These are phyloP conservation scores for Atta cephalotes DNA, from an alignment of 1,140 invertebrate genomes.

Conservation along the genomic window DNA sequence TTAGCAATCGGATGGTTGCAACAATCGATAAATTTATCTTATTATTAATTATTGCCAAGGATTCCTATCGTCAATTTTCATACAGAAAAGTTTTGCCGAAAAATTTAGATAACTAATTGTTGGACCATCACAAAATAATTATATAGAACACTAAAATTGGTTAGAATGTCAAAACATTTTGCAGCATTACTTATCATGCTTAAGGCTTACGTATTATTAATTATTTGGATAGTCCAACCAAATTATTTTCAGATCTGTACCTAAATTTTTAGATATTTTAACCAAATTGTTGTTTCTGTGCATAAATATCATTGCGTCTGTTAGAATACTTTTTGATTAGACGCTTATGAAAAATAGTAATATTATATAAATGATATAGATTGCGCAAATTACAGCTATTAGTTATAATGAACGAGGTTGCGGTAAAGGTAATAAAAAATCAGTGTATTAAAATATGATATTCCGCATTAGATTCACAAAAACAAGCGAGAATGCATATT, in stretches of 20 bases:
- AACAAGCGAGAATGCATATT: constrained; percentile 10
- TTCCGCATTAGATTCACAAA: constrained; percentile 32
- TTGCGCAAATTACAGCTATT: background rate
- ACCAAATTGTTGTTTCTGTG: too few species aligned
- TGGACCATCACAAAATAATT: too few species aligned
- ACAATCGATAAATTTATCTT: constrained; percentile 20
- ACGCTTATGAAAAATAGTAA: background rate
- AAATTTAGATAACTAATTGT: too few species aligned
- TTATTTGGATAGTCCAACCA: too few species aligned
- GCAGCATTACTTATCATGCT: too few species aligned
- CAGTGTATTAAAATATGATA: constrained; percentile 18
- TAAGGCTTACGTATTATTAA: too few species aligned
- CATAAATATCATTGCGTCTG: background rate
- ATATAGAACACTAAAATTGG: too few species aligned
- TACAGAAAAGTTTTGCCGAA: too few species aligned
- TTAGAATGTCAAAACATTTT: too few species aligned
- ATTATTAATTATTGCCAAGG: background rate
- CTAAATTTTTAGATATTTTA: too few species aligned
- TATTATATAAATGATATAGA: background rate
- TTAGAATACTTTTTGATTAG: background rate
- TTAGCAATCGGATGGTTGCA: background rate
- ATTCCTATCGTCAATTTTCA: background rate
- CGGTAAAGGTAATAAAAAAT: background rate
- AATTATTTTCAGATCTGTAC: too few species aligned
- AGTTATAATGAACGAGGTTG: background rate